Conservation (phyloP, 2,797 vertebrate genomes). For the Tiaroga cobitis region DNA sequence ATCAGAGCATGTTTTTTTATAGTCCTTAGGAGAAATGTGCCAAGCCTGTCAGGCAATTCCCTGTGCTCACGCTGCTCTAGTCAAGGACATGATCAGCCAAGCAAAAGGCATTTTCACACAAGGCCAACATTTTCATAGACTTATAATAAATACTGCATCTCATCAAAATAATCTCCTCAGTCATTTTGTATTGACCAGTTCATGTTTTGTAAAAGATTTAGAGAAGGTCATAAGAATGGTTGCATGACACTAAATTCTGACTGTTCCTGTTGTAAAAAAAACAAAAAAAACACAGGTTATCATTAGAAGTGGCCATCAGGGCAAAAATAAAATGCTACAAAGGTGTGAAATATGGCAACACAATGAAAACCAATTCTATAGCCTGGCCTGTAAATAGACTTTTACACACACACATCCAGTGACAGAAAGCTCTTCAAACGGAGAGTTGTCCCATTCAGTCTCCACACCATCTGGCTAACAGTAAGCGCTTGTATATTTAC, state of each 20-base stretch:
- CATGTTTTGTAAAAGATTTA: neutral
- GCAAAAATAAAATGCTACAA: neutral
- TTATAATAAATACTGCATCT: constrained; percentile 7
- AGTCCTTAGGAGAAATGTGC: neutral
- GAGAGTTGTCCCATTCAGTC: constrained; percentile 1
- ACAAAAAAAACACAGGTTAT: neutral
- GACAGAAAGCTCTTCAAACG: neutral
- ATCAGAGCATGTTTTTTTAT: neutral
- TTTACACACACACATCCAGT: constrained; percentile 1
- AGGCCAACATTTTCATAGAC: constrained; percentile 7
- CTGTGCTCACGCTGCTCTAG: neutral
- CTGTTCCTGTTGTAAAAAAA: neutral
- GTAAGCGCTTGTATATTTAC: constrained; percentile 39
- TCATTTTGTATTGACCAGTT: neutral
- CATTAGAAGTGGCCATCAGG: neutral
- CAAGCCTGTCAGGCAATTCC: constrained; percentile 1
- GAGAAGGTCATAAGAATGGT: neutral
- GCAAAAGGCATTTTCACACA: constrained; percentile 1
- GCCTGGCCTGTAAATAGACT: neutral
- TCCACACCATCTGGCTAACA: constrained; percentile 45
- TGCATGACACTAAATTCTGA: neutral
- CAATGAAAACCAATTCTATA: neutral
- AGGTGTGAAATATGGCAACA: neutral
- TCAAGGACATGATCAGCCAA: constrained; percentile 2
- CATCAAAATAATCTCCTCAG: neutral